Base-by-base conservation (phyloP, 2,113 vertebrate species). In the Oriolus oriolus region DNA sequence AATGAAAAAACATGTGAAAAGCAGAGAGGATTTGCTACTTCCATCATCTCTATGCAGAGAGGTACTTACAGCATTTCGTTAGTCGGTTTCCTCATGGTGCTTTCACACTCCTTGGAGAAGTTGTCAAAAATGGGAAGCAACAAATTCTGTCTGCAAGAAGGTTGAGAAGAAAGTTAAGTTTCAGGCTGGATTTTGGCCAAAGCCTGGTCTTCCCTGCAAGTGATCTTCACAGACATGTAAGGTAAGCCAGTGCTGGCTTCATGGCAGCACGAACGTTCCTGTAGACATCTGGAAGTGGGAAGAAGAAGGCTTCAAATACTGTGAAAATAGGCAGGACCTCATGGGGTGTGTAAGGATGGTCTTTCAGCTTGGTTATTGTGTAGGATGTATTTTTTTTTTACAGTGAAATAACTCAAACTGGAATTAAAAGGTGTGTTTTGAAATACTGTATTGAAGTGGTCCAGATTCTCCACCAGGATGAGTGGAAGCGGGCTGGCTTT, bases 31-130 rank as follows among this genome's bases (percentile, higher is more conserved):
- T 87, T 84, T 90, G 35, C n/a, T 80, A 7, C 66, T 92, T 83
- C 68, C 35, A 74, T 27, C 66, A 85, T 88, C 54, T 82, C 27
- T 70, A 74, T 90, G 76, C 93, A 93, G 79, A 90, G 28, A 52
- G 21, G 93, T 97, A 98, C 99, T 99, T 98, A 99, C 99, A 91
- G 41, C 39, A 95, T 97, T 95, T 98, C 97, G 52, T 97, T 95
- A 82, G 91, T 45, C 9, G 63, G 26, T 87, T 95, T 98, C 79
- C 83, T 97, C 95, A 95, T 63, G 65, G 84, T 96, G 92, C 90
- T 96, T 96, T 98, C 98, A 93, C 99, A 99, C 78, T 98, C 97
- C 94, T 97, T 97, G 90, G 98, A 98, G 77, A 99, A 97, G 96
- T 99, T 99, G 97, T 98, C 98, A 95, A 98, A 98, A 96, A 97